These are phyloP conservation scores for Eptesicus fuscus DNA, from an alignment of 2,113 vertebrate species.

Conservation along the genomic window DNA sequence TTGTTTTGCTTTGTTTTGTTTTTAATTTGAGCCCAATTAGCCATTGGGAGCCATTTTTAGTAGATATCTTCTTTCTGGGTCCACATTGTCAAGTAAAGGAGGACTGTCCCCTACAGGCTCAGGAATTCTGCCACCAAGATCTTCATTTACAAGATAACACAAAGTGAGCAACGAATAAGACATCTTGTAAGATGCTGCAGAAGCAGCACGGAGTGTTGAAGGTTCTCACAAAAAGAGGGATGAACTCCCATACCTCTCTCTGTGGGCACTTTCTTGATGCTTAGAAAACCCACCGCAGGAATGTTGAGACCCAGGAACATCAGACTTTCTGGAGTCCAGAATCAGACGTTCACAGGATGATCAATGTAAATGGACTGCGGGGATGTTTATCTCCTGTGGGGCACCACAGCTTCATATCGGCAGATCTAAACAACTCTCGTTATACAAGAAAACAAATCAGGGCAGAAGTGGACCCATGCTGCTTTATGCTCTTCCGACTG, in stretches of 20 bases:
- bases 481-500: neutral
- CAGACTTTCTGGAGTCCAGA: neutral
- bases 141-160: neutral
- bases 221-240: neutral
- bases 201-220: neutral
- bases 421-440: neutral
- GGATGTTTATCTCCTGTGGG: neutral
- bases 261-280: neutral
- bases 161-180: neutral
- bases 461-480: neutral
- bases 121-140: neutral
- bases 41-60: neutral
- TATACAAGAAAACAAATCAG: neutral
- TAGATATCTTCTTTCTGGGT: neutral
- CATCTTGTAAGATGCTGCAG: neutral
- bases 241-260: neutral
- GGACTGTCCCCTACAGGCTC: neutral
- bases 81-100: neutral
- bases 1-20: neutral
- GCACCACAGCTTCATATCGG: neutral
- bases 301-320: neutral
- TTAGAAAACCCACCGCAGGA: neutral
- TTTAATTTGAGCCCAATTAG: neutral
- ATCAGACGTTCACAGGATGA: neutral
- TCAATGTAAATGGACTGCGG: fast-evolving